Percentiles rank a stretch among this genome's conserved stretches.
Evolutionary conservation across 1,140 invertebrate species (phyloP).

Genomic region (Papilio polyxenes): DNA sequence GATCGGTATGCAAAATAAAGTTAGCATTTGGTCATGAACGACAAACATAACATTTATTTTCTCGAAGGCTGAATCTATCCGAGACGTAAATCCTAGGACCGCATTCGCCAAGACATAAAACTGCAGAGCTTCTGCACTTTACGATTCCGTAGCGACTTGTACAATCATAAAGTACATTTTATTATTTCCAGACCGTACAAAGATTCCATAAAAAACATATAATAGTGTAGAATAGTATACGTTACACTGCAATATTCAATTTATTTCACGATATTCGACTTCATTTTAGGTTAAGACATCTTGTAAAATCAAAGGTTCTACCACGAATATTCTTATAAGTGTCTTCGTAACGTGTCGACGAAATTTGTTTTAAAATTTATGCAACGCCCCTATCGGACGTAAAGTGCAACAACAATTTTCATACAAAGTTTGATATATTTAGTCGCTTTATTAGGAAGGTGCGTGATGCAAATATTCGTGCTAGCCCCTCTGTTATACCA

Average conservation of each 20-base stretch:
- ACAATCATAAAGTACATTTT: conserved; percentile 39
- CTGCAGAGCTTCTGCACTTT: conserved; percentile 39
- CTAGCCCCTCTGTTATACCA: no score
- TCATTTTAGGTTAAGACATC: neutral
- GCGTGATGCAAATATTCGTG: no score
- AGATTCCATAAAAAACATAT: conserved; percentile 34
- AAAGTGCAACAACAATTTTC: no score
- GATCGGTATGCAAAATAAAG: neutral
- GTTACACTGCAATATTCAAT: neutral
- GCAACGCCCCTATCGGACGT: no score
- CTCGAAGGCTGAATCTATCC: conserved; percentile 28
- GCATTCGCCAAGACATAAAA: conserved; percentile 38
- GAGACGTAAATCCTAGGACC: conserved; percentile 39
- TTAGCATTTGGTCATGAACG: neutral
- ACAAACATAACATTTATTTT: conserved; percentile 34
- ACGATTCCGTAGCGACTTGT: conserved; percentile 35
- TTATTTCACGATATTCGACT: neutral
- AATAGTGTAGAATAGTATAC: conserved; percentile 21
- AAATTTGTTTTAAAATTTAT: no score
- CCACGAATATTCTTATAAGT: no score
- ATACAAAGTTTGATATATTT: no score
- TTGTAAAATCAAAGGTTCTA: neutral
- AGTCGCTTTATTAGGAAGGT: no score
- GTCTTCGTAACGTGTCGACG: no score
- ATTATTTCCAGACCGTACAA: conserved; percentile 36